Percentiles rank a stretch among this genome's conserved stretches.
phyloP scores from a whole-genome alignment of 2,888 invertebrate species.

The Plagodis pulveraria region DNA sequence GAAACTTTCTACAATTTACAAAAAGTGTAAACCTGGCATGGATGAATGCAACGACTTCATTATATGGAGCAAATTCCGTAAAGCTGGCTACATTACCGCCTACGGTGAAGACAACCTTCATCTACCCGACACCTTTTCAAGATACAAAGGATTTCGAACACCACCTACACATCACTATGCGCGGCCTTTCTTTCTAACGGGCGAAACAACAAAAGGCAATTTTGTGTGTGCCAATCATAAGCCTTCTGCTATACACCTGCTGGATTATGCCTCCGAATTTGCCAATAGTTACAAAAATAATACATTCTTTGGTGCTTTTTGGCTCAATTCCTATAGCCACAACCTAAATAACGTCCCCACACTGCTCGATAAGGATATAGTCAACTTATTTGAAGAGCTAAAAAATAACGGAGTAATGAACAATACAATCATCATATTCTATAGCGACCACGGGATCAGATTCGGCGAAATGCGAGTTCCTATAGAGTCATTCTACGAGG shows the following conservation, averaged over 20 bases:
- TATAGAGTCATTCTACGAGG: slow-evolving; percentile 90
- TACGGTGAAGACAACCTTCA: slow-evolving; percentile 89
- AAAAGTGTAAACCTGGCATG: slow-evolving; percentile 71
- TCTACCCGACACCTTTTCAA: slow-evolving; percentile 87
- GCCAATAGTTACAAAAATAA: slow-evolving; percentile 83
- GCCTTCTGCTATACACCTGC: slow-evolving; percentile 87
- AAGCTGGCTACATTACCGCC: slow-evolving; percentile 89
- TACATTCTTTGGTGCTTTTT: slow-evolving; percentile 90
- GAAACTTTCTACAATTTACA: slow-evolving; percentile 77
- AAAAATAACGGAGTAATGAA: slow-evolving; percentile 81
- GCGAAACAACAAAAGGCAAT: slow-evolving; percentile 75
- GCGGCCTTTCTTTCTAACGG: slow-evolving; percentile 89
- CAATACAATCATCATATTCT: slow-evolving; percentile 87
- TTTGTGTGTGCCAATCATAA: slow-evolving; percentile 70
- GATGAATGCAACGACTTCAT: slow-evolving; percentile 88
- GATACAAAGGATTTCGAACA: slow-evolving; percentile 86
- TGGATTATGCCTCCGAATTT: slow-evolving; percentile 88
- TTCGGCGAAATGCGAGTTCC: slow-evolving; percentile 88
- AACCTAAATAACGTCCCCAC: slow-evolving; percentile 87
- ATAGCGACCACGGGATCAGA: slow-evolving; percentile 92
- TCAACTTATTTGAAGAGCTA: slow-evolving; percentile 81
- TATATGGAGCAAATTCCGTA: slow-evolving; percentile 90
- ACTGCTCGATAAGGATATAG: slow-evolving; percentile 86
- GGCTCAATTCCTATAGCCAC: slow-evolving; percentile 91
- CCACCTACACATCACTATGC: slow-evolving; percentile 93